Evolutionary conservation across 1,140 invertebrate genomes (phyloP), one percentile per base, ranked within the genome.

Genomic region (Telenomus remus): DNA sequence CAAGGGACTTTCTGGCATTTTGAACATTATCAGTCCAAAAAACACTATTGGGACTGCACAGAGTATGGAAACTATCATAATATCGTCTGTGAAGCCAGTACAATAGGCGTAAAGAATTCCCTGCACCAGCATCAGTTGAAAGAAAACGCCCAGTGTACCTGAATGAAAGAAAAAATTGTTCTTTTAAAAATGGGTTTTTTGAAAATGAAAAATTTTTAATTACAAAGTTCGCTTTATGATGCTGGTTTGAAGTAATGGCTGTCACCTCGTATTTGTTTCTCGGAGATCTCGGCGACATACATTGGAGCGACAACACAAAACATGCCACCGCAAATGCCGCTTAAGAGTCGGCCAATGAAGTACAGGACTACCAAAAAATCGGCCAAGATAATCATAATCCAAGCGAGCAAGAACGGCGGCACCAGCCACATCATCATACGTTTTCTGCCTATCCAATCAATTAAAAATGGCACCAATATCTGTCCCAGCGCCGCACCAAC

Each of bases 281-380:
- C 88, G 0, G 89, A 84, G 11, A 90, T 89, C 82, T 91, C 90
- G 2, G 89, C 88, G 3, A 88, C 80, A 71, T 91, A 91, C 13
- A 91, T 82, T 0, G 91, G 91, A 0, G 83, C 85, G 34, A 85
- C 81, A 2, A 91, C 88, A 35, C 87, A 89, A 7, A 88, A 86
- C 64, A 90, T 85, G 8, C 91, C 91, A 47, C 87, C 88, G 16
- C 84, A 89, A 42, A 89, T 83, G 43, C 89, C 89, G 9, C 87
- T 89, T 6, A 91, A 49, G 33, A 90, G 59, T 57, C 90, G 83
- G 0, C 89, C 90, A 8, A 84, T 6, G 1, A 90, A 15, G 47
- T 79, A 68, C 39, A 72, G 66, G 8, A 51, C 68, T 3, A 83
- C 80, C 69, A 53, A 70, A 60, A 55, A 88, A 82, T 65, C 63